Conservation (phyloP, 1,140 invertebrate genomes). For the Heliconius himera region DNA sequence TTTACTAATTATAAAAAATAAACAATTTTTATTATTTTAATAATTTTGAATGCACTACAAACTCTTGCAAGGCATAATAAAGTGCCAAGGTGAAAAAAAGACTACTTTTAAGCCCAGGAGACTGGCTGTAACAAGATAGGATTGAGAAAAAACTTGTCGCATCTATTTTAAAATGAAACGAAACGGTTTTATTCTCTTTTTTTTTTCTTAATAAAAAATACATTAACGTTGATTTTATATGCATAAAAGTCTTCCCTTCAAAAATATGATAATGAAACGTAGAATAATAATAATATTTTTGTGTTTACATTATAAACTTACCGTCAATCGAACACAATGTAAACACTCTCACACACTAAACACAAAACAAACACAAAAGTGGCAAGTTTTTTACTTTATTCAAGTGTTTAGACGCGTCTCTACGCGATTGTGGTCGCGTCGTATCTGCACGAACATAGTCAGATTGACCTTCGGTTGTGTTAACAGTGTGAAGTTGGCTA, state of each 20-base stretch:
- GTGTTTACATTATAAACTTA: background rate
- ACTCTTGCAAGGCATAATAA: background rate
- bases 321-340: background rate
- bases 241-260: background rate
- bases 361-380: constrained; percentile 10
- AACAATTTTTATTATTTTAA: background rate
- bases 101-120: constrained; percentile 31
- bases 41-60: background rate
- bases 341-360: constrained; percentile 4
- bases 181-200: constrained; percentile 10
- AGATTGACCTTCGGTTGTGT: constrained; percentile 14
- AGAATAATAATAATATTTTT: background rate
- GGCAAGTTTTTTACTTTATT: background rate
- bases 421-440: background rate
- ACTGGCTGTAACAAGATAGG: constrained; percentile 39
- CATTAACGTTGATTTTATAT: background rate
- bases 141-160: constrained; percentile 29
- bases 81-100: constrained; percentile 33
- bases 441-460: constrained; percentile 5
- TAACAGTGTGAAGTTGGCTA: constrained; percentile 14
- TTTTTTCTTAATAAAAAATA: constrained; percentile 6
- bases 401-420: background rate
- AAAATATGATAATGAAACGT: background rate
- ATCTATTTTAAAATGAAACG: constrained; percentile 22
- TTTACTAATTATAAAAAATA: too few species aligned